These are phyloP conservation scores for Pollicipes pollicipes DNA, from an alignment of 1,140 invertebrate species.

Conservation along the genomic window DNA sequence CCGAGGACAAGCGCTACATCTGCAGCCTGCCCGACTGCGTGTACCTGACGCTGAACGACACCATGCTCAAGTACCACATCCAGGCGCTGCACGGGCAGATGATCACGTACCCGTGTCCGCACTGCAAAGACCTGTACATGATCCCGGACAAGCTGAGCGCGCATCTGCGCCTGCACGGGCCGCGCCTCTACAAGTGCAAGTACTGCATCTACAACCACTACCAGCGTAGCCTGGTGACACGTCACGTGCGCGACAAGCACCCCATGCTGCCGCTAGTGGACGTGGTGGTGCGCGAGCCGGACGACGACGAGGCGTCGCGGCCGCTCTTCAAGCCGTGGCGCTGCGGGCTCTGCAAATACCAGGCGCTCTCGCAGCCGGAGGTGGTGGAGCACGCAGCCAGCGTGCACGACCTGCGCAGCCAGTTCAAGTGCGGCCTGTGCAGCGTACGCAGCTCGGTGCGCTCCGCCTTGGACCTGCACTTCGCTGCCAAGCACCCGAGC, in stretches of 20 bases:
- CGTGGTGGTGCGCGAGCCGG: conserved; percentile 35
- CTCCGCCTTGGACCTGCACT: conserved; percentile 38
- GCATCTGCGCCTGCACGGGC: conserved; percentile 56
- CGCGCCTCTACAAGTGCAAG: conserved; percentile 33
- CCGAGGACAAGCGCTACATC: conserved; percentile 41
- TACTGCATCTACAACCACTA: conserved; percentile 26
- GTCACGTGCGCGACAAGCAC: conserved; percentile 44
- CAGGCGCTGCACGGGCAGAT: conserved; percentile 45
- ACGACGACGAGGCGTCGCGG: conserved; percentile 20
- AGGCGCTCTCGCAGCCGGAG: conserved; percentile 37
- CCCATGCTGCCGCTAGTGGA: conserved; percentile 32
- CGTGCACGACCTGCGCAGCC: conserved; percentile 28
- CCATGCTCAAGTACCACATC: conserved; percentile 49
- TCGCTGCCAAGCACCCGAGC: conserved; percentile 29
- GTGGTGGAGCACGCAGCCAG: conserved; percentile 35
- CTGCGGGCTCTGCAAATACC: conserved; percentile 44
- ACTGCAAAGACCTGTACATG: conserved; percentile 36
- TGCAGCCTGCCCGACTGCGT: conserved; percentile 48
- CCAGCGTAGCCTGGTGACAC: conserved; percentile 36
- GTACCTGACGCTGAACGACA: conserved; percentile 50
- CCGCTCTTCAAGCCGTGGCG: conserved; percentile 34
- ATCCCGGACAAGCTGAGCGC: conserved; percentile 38
- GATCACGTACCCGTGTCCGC: conserved; percentile 42
- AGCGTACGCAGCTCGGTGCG: conserved; percentile 35
- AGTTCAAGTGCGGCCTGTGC: conserved; percentile 47